Conservation (phyloP, 1,140 invertebrate genomes). For the Eurosta solidaginis region DNA sequence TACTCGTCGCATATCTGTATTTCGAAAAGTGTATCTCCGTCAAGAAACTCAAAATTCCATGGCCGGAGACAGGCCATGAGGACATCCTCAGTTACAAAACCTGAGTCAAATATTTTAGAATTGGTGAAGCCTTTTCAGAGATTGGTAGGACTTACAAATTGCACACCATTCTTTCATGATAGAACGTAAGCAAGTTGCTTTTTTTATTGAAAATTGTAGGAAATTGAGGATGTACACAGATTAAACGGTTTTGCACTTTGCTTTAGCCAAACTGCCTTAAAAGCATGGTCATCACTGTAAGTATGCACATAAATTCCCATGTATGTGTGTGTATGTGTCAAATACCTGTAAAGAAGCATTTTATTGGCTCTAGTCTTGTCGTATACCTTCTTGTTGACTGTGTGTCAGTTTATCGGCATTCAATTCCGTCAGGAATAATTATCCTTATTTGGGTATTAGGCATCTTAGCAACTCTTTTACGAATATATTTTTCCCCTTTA, state of each 20-base stretch:
- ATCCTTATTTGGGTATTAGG: constrained; percentile 35
- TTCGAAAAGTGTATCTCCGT: no score
- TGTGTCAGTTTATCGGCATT: constrained; percentile 29
- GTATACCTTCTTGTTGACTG: neutral
- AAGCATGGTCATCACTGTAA: neutral
- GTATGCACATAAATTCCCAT: neutral
- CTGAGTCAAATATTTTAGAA: no score
- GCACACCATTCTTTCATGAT: no score
- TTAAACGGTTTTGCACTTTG: neutral
- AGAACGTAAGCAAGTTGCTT: no score
- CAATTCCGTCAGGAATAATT: constrained; percentile 37
- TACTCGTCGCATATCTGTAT: no score
- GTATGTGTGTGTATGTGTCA: neutral
- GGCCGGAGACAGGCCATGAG: no score
- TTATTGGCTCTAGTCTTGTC: neutral
- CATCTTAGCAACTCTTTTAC: constrained; percentile 18
- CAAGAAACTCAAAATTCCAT: no score
- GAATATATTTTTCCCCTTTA: neutral
- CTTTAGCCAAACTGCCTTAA: neutral
- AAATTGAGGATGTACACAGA: no score
- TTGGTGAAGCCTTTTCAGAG: no score
- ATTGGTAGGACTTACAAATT: no score
- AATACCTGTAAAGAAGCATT: neutral
- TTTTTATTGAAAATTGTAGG: no score
- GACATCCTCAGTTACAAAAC: no score